Evolutionary conservation across 2,797 vertebrate genomes (phyloP), one percentile per base, ranked within the genome.

Genomic region (Lithobates pipiens): DNA sequence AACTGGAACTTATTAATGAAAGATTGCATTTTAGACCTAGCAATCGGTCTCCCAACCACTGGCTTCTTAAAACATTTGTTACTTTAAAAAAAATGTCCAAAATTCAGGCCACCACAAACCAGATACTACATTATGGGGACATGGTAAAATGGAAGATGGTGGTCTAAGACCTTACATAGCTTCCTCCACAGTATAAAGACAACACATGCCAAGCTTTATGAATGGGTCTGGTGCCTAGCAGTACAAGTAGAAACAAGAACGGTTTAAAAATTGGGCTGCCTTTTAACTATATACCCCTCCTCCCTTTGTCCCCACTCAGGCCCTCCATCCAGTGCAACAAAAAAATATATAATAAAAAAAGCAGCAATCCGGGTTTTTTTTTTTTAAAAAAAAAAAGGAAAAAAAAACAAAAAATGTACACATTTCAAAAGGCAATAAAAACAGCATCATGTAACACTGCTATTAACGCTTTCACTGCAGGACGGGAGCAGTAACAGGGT

Each of bases 381-480:
- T 39, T 39, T 86, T n/a, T n/a, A n/a, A 32, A 86, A 77, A 76
- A 44, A 29, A 32, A 32, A 32, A 32, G n/a, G n/a, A 46, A 50
- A 57, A 15, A 9, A 34, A 71, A 80, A 21, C 78, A 82, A 68
- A 67, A 86, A 77, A 72, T 23, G 50, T 72, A 77, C 65, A 82
- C 16, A 23, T 78, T 73, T 46, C 50, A 74, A 83, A 57, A 83
- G 76, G 85, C 80, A 83, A 83, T 86, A 81, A 86, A 82, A 84
- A 77, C 69, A 78, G 80, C 61, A 79, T 72, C 70, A 74, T 74
- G 15, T 83, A 83, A 79, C 80, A 87, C 85, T 80, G 84, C 27
- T 87, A 83, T 61, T 5, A 77, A 87, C 80, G 44, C n/a, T 25
- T 21, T 6, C 61, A 77, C 29, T 83, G 76, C 57, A 23, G 54